phyloP scores from a whole-genome alignment of 2,888 invertebrate genomes.

The Mythimna albipuncta region DNA sequence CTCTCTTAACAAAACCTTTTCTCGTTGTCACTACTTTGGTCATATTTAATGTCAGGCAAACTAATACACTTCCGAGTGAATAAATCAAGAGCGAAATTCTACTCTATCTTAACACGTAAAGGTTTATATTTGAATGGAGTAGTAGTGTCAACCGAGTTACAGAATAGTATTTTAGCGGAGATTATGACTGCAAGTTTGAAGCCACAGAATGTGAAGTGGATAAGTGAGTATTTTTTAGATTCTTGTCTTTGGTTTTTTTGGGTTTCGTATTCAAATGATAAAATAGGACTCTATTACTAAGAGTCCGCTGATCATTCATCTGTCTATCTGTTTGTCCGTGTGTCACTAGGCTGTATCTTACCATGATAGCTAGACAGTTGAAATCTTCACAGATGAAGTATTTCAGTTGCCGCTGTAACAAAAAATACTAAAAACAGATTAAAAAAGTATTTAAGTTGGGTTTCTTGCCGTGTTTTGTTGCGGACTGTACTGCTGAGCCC shows the following conservation, averaged over 20 bases:
- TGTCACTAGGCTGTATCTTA: no score
- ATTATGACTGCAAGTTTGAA: constrained; percentile 56
- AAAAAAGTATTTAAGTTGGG: no score
- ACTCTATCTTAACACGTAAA: background rate
- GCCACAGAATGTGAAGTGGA: constrained; percentile 45
- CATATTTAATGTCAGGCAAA: constrained; percentile 55
- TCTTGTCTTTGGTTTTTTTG: background rate
- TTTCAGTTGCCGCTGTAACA: no score
- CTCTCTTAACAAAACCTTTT: constrained; percentile 42
- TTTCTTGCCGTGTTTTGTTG: no score
- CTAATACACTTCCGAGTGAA: constrained; percentile 30
- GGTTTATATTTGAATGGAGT: constrained; percentile 15
- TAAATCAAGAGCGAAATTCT: constrained; percentile 2
- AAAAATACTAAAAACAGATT: no score
- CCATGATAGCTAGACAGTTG: no score
- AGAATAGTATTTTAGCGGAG: constrained; percentile 56
- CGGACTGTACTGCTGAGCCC: no score
- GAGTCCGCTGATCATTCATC: no score
- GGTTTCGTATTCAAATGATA: no score
- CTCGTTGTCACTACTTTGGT: constrained; percentile 36
- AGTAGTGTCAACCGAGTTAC: constrained; percentile 26
- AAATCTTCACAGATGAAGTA: no score
- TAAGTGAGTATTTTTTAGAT: constrained; percentile 38
- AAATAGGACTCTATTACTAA: no score
- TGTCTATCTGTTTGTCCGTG: no score